Evolutionary conservation across 2,888 invertebrate species (phyloP).

Genomic region (Amphipoea lucens): DNA sequence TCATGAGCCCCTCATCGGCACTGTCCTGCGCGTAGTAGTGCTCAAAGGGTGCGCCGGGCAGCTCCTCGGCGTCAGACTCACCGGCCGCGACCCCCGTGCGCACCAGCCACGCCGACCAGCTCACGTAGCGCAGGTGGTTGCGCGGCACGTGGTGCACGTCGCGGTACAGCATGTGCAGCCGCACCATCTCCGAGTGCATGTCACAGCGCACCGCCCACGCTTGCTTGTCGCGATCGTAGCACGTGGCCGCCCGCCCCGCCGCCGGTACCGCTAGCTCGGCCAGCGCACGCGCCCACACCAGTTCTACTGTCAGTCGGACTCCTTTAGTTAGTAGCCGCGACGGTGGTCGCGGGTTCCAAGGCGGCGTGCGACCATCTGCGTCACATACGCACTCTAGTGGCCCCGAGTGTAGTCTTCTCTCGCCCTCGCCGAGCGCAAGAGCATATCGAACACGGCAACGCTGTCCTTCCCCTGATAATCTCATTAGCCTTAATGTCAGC

Average conservation of each 20-base stretch:
- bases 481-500: conserved; percentile 90
- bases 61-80: conserved; percentile 91
- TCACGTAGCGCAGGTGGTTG: conserved; percentile 93
- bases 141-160: conserved; percentile 94
- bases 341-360: conserved; percentile 92
- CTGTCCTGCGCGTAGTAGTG: conserved; percentile 95
- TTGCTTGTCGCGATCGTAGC: conserved; percentile 95
- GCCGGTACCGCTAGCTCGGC: conserved; percentile 90
- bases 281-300: conserved; percentile 92
- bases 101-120: conserved; percentile 93
- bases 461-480: conserved; percentile 95
- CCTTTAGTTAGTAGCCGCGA: conserved; percentile 91
- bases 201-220: conserved; percentile 95
- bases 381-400: conserved; percentile 93
- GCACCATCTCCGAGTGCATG: conserved; percentile 93
- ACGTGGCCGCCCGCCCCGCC: conserved; percentile 90
- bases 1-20: conserved; percentile 94
- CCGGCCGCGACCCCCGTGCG: conserved; percentile 88
- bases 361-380: conserved; percentile 92
- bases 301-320: conserved; percentile 93
- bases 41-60: conserved; percentile 94
- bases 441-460: conserved; percentile 94
- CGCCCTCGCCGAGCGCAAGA: conserved; percentile 92
- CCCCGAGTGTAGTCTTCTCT: conserved; percentile 92
- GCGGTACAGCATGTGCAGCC: conserved; percentile 93